Base-by-base conservation (phyloP, 2,888 invertebrate species). In the Drosophila infuscata region DNA sequence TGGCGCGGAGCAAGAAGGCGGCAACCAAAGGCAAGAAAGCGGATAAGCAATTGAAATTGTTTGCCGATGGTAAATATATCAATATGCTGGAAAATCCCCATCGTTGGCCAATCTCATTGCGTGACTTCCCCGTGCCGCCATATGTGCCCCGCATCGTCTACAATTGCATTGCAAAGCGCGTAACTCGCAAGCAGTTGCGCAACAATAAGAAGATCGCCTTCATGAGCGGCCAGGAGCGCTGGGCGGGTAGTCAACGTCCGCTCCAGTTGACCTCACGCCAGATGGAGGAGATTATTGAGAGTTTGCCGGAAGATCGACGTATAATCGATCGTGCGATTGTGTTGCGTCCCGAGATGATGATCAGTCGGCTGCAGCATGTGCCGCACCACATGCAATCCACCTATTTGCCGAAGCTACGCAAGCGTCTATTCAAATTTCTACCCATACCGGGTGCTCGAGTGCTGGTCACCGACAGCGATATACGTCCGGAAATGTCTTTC, bases 121-220 rank as follows among this genome's bases (percentile, higher is more conserved):
- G 91, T 3, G 9, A 33, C 1, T 81, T 75, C 0, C 70, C 82
- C 0, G 2, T 82, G 2, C 0, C 41, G 0, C 57, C 70, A 0
- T 88, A 88, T 30, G 80, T 63, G 49, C 79, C 83, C 1, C 71
- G 60, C 8, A 74, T 83, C 33, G 51, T 71, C 7, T 92, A 83
- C 61, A 91, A 92, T 46, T 92, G 91, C 36, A 74, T 91, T n/a
- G 70, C 82, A 2, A 92, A 88, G 65, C 79, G 83, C 0, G 32
- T 86, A 5, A 56, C 64, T 0, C 89, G 92, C 1, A 89, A 91
- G 6, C 91, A 91, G 59, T 41, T 92, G 68, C 81, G 88, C 2
- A 88, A 70, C 51, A 92, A 92, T 62, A 92, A 92, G 51, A 92
- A 92, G 60, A 84, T 92, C 17, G 92, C 91, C 2, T 92, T 92